Conservation (phyloP, 2,888 invertebrate species). For the Marasmarcha lunaedactyla region DNA sequence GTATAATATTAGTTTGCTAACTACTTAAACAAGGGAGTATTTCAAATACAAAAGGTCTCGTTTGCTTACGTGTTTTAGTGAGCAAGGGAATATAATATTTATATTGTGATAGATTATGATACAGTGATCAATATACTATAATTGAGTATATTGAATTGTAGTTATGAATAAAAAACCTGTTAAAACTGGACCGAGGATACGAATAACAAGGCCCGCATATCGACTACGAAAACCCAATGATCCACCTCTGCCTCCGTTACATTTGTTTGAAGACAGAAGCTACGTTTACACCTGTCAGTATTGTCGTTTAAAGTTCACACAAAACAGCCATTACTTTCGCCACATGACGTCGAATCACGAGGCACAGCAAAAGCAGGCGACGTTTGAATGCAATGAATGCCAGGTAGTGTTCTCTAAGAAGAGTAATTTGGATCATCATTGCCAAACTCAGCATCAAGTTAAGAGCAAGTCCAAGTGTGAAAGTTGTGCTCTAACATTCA, state of each 20-base stretch:
- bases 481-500: constrained; percentile 51
- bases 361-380: constrained; percentile 41
- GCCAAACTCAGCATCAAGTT: constrained; percentile 43
- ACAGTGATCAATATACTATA: constrained; percentile 4
- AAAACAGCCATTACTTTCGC: constrained; percentile 56
- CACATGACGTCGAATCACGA: constrained; percentile 60
- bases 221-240: constrained; percentile 33
- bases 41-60: too few species aligned
- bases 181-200: constrained; percentile 47
- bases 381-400: constrained; percentile 52
- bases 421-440: constrained; percentile 40
- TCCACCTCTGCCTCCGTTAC: constrained; percentile 10
- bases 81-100: too few species aligned
- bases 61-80: too few species aligned
- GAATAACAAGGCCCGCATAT: constrained; percentile 41
- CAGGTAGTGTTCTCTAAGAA: constrained; percentile 50
- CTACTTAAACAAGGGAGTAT: too few species aligned
- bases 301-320: constrained; percentile 50
- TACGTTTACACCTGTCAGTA: constrained; percentile 53
- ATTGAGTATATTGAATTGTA: constrained; percentile 17
- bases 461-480: constrained; percentile 54
- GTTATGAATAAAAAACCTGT: constrained; percentile 54
- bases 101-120: too few species aligned
- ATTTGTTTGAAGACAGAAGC: constrained; percentile 26
- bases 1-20: too few species aligned